Evolutionary conservation across 2,888 invertebrate genomes (phyloP).

Genomic region (Reticulitermes lucifugus): DNA sequence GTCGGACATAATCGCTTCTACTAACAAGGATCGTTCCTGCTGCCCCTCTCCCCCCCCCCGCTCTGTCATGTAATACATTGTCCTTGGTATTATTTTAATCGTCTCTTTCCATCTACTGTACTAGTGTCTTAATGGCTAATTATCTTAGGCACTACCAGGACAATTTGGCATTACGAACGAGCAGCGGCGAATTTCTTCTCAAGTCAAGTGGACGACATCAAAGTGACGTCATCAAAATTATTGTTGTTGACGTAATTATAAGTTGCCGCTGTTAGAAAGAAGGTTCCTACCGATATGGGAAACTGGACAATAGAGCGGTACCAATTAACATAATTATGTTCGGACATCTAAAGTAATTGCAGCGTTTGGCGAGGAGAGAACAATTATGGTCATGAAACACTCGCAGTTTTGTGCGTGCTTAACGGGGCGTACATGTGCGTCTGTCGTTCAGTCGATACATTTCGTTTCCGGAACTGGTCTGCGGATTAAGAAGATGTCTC

Average conservation of each 20-base stretch:
- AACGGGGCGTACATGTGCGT: too few species aligned
- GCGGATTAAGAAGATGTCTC: too few species aligned
- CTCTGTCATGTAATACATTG: background rate
- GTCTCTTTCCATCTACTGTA: background rate
- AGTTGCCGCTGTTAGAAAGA: background rate
- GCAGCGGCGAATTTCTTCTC: background rate
- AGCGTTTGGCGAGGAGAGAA: background rate
- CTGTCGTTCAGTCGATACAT: too few species aligned
- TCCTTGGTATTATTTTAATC: conserved; percentile 36
- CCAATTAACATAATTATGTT: background rate
- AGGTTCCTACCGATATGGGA: background rate
- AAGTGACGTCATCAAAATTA: conserved; percentile 1
- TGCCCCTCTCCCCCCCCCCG: background rate
- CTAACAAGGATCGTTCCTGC: background rate
- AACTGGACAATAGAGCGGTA: background rate
- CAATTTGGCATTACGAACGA: conserved; percentile 18
- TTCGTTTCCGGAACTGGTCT: too few species aligned
- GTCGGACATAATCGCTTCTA: background rate
- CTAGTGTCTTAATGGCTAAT: conserved; percentile 39
- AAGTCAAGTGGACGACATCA: background rate
- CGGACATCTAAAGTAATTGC: background rate
- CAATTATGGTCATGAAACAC: too few species aligned
- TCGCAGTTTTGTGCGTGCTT: too few species aligned
- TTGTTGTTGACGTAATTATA: background rate
- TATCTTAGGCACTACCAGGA: conserved; percentile 24